These are phyloP conservation scores for Aptenodytes patagonicus DNA, from an alignment of 2,113 vertebrate genomes.

Conservation along the genomic window DNA sequence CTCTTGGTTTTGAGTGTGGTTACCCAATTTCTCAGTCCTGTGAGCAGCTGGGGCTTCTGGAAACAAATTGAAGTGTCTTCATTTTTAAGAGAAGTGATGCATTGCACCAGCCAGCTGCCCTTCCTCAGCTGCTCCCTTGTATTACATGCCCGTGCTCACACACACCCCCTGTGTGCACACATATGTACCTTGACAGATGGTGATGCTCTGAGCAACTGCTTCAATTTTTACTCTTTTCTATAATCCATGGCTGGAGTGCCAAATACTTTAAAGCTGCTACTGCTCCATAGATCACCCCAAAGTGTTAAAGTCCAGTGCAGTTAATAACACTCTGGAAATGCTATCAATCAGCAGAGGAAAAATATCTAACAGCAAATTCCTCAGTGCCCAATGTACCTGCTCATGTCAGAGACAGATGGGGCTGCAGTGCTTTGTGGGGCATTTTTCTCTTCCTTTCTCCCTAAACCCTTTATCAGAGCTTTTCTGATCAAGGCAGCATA, in stretches of 20 bases:
- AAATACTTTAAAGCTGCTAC: constrained; percentile 66
- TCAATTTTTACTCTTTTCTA: constrained; percentile 53
- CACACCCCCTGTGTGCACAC: not conserved
- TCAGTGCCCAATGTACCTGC: not conserved
- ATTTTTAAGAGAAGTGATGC: constrained; percentile 31
- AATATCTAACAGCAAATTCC: constrained; percentile 23
- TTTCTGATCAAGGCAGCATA: not conserved
- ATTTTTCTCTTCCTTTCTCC: not conserved
- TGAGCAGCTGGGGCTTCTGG: constrained; percentile 26
- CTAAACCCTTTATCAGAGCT: not conserved
- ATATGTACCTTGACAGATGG: constrained; percentile 47
- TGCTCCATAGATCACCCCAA: constrained; percentile 71
- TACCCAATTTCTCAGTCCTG: not conserved
- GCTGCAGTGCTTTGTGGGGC: not conserved
- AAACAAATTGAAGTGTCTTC: constrained; percentile 9
- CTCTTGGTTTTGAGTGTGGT: not conserved
- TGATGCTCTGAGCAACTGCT: constrained; percentile 55
- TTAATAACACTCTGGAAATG: constrained; percentile 71
- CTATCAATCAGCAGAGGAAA: constrained; percentile 66
- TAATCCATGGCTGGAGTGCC: constrained; percentile 56
- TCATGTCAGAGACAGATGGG: constrained; percentile 59
- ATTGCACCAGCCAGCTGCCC: constrained; percentile 25
- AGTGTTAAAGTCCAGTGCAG: constrained; percentile 60
- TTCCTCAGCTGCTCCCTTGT: not conserved
- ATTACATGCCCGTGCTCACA: not conserved